phyloP scores from a whole-genome alignment of 2,888 invertebrate species.

The Hemaris fuciformis region DNA sequence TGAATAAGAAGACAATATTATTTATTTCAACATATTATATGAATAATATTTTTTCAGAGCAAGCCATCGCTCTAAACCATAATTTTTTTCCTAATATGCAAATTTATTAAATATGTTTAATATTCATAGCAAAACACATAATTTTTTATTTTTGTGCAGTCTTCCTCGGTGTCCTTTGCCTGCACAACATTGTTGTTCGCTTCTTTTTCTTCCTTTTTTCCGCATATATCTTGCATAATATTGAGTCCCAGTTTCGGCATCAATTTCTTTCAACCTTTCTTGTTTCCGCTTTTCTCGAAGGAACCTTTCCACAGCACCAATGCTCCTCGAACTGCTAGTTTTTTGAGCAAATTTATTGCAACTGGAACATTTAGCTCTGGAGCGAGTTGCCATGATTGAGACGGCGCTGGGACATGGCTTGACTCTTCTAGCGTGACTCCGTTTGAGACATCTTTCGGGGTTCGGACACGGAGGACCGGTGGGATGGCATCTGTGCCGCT shows the following conservation, averaged over 20 bases:
- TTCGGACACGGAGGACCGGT: conserved; percentile 4
- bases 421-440: conserved; percentile 14
- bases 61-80: neutral
- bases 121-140: neutral
- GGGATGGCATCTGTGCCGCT: conserved; percentile 9
- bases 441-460: conserved; percentile 16
- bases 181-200: neutral
- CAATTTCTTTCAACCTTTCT: conserved; percentile 21
- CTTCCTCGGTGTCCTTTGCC: neutral
- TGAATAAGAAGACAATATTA: neutral
- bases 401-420: conserved; percentile 20
- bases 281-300: conserved; percentile 19
- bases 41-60: neutral
- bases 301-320: conserved; percentile 9
- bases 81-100: neutral
- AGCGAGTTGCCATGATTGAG: conserved; percentile 12
- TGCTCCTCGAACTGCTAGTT: conserved; percentile 11
- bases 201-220: conserved; percentile 15
- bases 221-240: conserved; percentile 25
- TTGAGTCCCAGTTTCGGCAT: conserved; percentile 23
- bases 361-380: neutral
- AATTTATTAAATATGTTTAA: neutral
- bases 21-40: neutral
- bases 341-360: conserved; percentile 7
- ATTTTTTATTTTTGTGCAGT: too few species aligned